Base-by-base conservation (phyloP, 1,140 invertebrate species). In the Steinernema feltiae region DNA sequence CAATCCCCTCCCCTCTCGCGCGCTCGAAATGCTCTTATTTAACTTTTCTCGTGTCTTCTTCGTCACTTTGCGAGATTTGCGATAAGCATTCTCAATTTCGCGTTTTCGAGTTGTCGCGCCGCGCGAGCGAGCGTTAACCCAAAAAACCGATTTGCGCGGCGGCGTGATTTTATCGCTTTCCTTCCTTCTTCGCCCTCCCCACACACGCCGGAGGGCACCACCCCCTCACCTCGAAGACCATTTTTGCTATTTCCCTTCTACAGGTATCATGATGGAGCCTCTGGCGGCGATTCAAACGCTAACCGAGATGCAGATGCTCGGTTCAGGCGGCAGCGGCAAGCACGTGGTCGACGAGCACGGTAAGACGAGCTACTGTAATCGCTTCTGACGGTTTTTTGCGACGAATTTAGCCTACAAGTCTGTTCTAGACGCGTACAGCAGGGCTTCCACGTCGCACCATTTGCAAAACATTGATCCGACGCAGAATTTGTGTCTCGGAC, bases 311-410 rank as follows among this genome's bases (percentile, higher is more conserved):
- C 53, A 63, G 53, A 63, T 63, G 12, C 53, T 63, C 24, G 53
- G 35, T n/a, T n/a, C n/a, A n/a, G n/a, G 96, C 98, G 84, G 97
- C 98, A 41, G 35, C 35, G 53, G 24, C 53, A 63, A 63, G 24
- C 53, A 63, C 24, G 12, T 21, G 35, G 35, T 7, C 24, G 12
- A 63, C 24, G 53, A 63, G 24, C 53, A 63, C 24, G 15, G 53
- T 63, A 27, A 63, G 35, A 89, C 7, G 35, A 41, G 53, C 12
- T 63, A 63, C 53, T 21, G 53, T 63, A 63, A 63, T 27, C 53
- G 2, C 3, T 27, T 3, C 15, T 21, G 2, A 15, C 97, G 89
- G 96, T 98, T 83, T 82, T 95, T 97, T n/a, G n/a, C n/a, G n/a
- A n/a, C 15, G 3, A 63, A 15, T 63, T 63, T 21, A 63, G 53